Evolutionary conservation across 2,888 invertebrate genomes (phyloP).

Genomic region (Ichneumoninae sp.): DNA sequence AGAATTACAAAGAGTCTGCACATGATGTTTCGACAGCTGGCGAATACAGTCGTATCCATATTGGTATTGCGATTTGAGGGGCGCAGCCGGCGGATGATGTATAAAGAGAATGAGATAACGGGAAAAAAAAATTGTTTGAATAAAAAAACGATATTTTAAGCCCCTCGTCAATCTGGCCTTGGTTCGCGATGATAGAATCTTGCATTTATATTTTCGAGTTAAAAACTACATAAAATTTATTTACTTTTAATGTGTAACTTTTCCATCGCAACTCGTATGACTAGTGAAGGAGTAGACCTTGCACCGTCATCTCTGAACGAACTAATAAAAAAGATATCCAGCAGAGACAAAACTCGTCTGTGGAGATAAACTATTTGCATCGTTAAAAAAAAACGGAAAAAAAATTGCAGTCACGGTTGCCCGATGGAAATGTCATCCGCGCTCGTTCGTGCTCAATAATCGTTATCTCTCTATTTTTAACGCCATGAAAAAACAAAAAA

Average conservation of each 20-base stretch:
- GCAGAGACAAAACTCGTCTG: slow-evolving; percentile 43
- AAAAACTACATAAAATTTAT: not conserved
- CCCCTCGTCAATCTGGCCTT: not conserved
- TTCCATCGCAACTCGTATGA: slow-evolving; percentile 37
- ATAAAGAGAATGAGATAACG: not conserved
- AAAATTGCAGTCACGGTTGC: not conserved
- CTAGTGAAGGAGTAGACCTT: slow-evolving; percentile 40
- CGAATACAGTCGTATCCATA: not conserved
- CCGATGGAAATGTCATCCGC: not conserved
- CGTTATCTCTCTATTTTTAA: not conserved
- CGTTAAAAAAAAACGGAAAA: slow-evolving; percentile 3
- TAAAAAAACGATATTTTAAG: not conserved
- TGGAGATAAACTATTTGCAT: slow-evolving; percentile 8
- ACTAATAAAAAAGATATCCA: not conserved
- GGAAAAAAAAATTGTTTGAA: slow-evolving; percentile 2
- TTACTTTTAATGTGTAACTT: not conserved
- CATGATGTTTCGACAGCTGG: slow-evolving; percentile 4
- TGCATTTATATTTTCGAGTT: not conserved
- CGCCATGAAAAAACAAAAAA: not conserved
- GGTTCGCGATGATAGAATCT: not conserved
- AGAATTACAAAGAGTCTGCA: not conserved
- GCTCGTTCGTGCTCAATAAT: slow-evolving; percentile 6
- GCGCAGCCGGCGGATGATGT: not conserved
- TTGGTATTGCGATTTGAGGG: not conserved
- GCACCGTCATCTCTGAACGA: not conserved